Base-by-base conservation (phyloP, 2,797 vertebrate genomes). In the Myioborus miniatus region DNA sequence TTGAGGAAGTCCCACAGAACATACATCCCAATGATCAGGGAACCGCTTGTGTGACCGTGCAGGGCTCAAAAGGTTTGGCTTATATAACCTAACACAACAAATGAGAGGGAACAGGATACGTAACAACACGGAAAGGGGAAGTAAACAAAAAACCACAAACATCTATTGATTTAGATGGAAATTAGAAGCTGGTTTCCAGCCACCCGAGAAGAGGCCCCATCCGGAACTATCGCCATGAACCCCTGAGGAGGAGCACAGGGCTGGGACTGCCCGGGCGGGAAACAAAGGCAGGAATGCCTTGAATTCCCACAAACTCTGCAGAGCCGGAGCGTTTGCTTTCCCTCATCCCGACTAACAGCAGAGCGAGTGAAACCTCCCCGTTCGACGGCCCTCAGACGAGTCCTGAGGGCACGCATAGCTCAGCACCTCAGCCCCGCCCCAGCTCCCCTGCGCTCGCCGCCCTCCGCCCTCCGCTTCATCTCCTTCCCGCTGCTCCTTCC, bases 1-100 rank as follows among this genome's bases (percentile, higher is more conserved):
- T 7, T 1, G 12, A 5, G 15, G 5, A 9, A 47, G 29, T 20
- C 16, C 36, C 0, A 1, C 20, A 27, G 47, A 21, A 67, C 30
- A 11, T 12, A 5, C 4, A 2, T 15, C 23, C 32, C 58, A 3
- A 2, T 1, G 47, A 11, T 17, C 34, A 6, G 39, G 15, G 39
- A 34, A 22, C 15, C 3, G 26, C 37, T 10, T 11, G 36, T 13
- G 18, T 4, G 41, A 55, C 4, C 15, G 3, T 0, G 16, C 34
- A 11, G 34, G 24, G 12, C n/a, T 19, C 39, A 11, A 23, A 32
- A 49, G 16, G 43, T 30, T 58, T 9, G 18, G 36, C 21, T 91
- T 79, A 50, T 16, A 37, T 32, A 87, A 86, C 62, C 13, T 11
- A 19, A 27, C 15, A 12, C 39, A 39, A 26, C 34, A 41, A 21